These are phyloP conservation scores for Cryptomyrus ogoouensis DNA, from an alignment of 2,113 vertebrate species.

Conservation along the genomic window DNA sequence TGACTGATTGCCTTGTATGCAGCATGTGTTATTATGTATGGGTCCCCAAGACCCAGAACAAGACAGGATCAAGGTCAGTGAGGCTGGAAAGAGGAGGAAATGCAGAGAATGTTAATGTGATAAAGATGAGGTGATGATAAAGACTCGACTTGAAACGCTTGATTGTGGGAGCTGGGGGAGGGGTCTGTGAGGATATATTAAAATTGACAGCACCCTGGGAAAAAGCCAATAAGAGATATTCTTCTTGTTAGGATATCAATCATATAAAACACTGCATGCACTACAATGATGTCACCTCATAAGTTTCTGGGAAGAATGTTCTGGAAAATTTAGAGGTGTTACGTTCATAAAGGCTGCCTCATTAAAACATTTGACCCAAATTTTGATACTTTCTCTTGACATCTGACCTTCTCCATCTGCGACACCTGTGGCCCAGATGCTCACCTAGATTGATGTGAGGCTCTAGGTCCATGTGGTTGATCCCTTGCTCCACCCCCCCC, in stretches of 20 bases:
- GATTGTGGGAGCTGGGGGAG: not conserved
- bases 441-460: constrained; percentile 87
- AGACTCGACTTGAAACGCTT: not conserved
- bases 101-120: not conserved
- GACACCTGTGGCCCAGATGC: constrained; percentile 18
- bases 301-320: not conserved
- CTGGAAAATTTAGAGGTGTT: not conserved
- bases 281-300: not conserved
- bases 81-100: not conserved
- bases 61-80: not conserved
- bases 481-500: constrained; percentile 77
- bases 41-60: not conserved
- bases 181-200: not conserved
- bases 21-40: not conserved
- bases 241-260: not conserved
- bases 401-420: not conserved
- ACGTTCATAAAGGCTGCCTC: not conserved
- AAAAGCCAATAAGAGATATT: not conserved
- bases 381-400: not conserved
- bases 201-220: not conserved
- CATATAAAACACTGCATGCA: not conserved
- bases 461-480: constrained; percentile 88
- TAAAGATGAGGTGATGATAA: not conserved
- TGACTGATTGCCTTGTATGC: not conserved
- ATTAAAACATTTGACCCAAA: not conserved